Evolutionary conservation across 2,888 invertebrate species (phyloP), one percentile per base, ranked within the genome.

Genomic region (Tuta absoluta): DNA sequence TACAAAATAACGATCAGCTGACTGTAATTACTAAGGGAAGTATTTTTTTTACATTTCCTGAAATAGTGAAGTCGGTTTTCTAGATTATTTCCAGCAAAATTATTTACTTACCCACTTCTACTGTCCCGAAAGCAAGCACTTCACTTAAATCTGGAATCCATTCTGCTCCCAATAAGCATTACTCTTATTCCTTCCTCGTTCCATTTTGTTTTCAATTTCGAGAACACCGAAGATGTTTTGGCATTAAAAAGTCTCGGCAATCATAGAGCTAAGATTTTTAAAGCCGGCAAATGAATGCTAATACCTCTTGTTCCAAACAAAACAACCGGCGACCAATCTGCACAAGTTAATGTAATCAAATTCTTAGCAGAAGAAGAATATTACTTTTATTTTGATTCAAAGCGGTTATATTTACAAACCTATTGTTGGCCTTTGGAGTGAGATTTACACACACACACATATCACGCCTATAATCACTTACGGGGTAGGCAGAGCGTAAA

Each of bases 281-380:
- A 14, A 51, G 63, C 33, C 65, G 60, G 63, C 51, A 63, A 67
- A 67, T 63, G 67, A 63, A 65, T 65, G 67, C 63, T 67, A 65
- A 65, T 67, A 63, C 58, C 41, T 63, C 61, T 67, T 65, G 63
- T 65, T 58, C 28, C 57, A 65, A 64, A 63, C 65, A 63, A 61
- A 64, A 63, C 65, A 65, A 61, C 53, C 49, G 23, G 57, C 37
- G 49, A 48, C 56, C 60, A 45, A 21, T 48, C 51, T 24, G 56
- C 41, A 37, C 37, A 64, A 64, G 57, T 64, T 63, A 63, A 65
- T 67, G 65, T 65, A 65, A 65, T 67, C 67, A 67, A 67, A 67
- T 48, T 45, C 12, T 45, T n/a, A 4, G 17, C 5, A 17, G 17
- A 48, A 2, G 19, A 48, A 48, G 19, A 48, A 48, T n/a, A 48